These are phyloP conservation scores for Catagonus wagneri DNA, from an alignment of 2,113 vertebrate genomes.

Conservation along the genomic window DNA sequence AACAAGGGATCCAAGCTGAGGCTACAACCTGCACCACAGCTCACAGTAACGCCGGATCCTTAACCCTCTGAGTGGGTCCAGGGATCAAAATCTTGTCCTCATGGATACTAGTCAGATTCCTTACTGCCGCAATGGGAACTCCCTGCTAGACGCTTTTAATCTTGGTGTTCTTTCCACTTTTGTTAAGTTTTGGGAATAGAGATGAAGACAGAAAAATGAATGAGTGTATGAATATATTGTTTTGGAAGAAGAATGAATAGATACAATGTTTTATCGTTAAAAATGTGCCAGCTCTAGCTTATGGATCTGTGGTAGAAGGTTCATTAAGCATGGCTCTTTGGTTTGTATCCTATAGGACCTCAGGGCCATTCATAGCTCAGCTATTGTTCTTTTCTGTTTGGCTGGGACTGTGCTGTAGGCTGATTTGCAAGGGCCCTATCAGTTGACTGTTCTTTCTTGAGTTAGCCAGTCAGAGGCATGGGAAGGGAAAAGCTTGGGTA, in stretches of 20 bases:
- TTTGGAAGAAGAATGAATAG: background rate
- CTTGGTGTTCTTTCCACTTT: background rate
- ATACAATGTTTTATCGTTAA: background rate
- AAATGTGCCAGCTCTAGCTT: background rate
- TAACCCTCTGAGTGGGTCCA: no score
- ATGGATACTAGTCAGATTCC: no score
- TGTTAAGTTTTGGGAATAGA: background rate
- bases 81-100: no score
- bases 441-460: background rate
- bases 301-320: accelerated
- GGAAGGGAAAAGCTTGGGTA: background rate
- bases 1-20: no score
- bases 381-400: background rate
- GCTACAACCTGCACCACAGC: no score
- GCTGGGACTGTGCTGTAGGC: background rate
- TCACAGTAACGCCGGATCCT: no score
- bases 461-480: background rate
- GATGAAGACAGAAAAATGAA: background rate
- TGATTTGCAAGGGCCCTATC: background rate
- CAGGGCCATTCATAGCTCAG: background rate
- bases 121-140: no score
- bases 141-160: background rate
- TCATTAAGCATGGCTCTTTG: background rate
- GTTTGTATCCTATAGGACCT: background rate
- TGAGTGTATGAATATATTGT: background rate